phyloP scores from a whole-genome alignment of 2,113 vertebrate species.

The Lampris incognitus region DNA sequence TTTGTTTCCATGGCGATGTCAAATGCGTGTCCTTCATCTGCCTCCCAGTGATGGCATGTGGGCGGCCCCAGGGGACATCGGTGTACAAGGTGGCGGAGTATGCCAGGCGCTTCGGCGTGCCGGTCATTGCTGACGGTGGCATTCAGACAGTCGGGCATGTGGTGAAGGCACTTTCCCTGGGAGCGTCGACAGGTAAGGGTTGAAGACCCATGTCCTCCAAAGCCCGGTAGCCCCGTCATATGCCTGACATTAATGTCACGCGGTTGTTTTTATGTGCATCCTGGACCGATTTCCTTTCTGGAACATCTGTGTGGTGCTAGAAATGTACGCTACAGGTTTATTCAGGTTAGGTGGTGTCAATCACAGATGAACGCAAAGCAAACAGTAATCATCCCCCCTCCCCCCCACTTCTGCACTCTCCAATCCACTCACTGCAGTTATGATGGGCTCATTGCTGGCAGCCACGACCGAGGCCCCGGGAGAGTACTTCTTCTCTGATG shows the following conservation, averaged over 20 bases:
- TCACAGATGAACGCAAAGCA: background rate
- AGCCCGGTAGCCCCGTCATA: background rate
- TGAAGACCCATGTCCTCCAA: background rate
- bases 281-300: no score
- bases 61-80: constrained; percentile 91
- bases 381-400: background rate
- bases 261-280: no score
- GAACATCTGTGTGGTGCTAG: no score
- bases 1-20: background rate
- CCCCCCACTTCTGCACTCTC: background rate
- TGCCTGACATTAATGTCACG: no score
- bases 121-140: constrained; percentile 91
- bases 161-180: constrained; percentile 91
- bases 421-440: constrained; percentile 77
- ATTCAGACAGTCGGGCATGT: constrained; percentile 95
- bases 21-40: background rate
- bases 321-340: no score
- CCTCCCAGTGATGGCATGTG: constrained; percentile 91
- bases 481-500: constrained; percentile 95
- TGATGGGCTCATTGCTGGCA: constrained; percentile 94
- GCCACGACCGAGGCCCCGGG: constrained; percentile 93
- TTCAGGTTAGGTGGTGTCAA: no score
- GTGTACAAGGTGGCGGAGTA: constrained; percentile 96
- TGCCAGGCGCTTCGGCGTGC: constrained; percentile 91
- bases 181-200: constrained; percentile 90